Base-by-base conservation (phyloP, 2,113 vertebrate genomes). In the Pituophis catenifer region DNA sequence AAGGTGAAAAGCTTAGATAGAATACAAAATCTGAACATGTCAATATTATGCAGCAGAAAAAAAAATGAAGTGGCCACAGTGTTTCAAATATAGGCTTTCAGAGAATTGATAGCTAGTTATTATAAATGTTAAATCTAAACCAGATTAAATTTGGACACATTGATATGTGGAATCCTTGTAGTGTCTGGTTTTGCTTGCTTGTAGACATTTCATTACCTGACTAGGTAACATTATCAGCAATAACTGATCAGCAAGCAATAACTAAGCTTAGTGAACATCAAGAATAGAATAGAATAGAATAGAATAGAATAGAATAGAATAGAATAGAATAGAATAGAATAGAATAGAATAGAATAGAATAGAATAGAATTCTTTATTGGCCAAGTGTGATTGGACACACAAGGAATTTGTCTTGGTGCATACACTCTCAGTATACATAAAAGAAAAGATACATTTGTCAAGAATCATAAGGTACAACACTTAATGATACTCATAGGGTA, bases 71-170 rank as follows among this genome's bases (percentile, higher is more conserved):
- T 17, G 89, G 3, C 52, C 10, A 26, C 85, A 96, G 81, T 1
- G 90, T 3, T 94, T 91, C 13, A 94, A 93, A 93, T 91, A 26
- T 38, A 95, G 90, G 8, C 44, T 95, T 96, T 94, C 48, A 15
- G 15, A 89, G 93, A 94, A 86, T 93, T 88, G 96, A 96, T 89
- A 93, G 65, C 90, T 95, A 26, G 81, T 89, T 96, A 91, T 94
- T 95, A 94, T 93, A 96, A 94, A 91, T 97, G 95, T 93, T 94
- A 96, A 92, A 88, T 94, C 91, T 75, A 93, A 96, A 92, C 90
- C 70, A 95, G 70, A 93, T 12, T 92, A 94, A 94, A 96, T 93
- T 94, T 89, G 94, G 87, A 93, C 96, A 89, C 10, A 90, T 93
- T 97, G 17, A 38, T 81, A 81, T 21, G 33, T 38, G 70, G 33